Percentiles rank a stretch among this genome's conserved stretches.
Conservation (phyloP, 2,113 vertebrate species). For the Excalfactoria chinensis region DNA sequence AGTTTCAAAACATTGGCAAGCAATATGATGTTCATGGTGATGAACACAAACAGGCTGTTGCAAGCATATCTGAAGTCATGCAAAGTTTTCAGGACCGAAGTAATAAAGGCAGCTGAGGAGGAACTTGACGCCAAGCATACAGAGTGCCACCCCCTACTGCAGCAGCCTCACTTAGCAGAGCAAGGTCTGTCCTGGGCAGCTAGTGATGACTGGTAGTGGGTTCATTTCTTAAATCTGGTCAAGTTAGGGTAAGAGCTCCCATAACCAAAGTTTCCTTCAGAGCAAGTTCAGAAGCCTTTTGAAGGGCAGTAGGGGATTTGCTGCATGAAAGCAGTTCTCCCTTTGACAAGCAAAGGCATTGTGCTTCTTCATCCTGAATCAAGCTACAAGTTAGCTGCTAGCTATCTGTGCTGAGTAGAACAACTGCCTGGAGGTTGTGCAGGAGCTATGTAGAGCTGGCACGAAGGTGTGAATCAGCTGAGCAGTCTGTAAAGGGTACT, state of each 20-base stretch:
- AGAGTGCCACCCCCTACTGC: not conserved
- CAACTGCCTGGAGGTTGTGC: not conserved
- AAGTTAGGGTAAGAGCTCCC: not conserved
- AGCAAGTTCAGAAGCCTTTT: not conserved
- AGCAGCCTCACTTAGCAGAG: not conserved
- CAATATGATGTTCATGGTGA: not conserved
- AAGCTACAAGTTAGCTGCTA: not conserved
- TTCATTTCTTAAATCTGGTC: not conserved
- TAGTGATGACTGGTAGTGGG: not conserved
- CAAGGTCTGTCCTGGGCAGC: rapidly evolving
- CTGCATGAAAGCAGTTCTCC: not conserved
- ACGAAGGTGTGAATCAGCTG: not conserved
- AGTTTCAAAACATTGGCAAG: slow-evolving; percentile 54
- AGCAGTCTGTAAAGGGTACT: not conserved
- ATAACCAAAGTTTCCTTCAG: not conserved
- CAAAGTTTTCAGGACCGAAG: not conserved
- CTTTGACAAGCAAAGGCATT: not conserved
- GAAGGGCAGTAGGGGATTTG: not conserved
- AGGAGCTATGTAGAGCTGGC: not conserved
- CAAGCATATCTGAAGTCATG: slow-evolving; percentile 26
- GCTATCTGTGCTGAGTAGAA: not conserved
- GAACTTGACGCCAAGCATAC: not conserved
- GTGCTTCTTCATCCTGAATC: not conserved
- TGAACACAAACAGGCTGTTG: slow-evolving; percentile 50
- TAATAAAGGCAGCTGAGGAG: not conserved